Evolutionary conservation across 92 coral and sea anemone species (phyloP), one percentile per base, ranked within the genome.

Genomic region (Bergia puertoricense): DNA sequence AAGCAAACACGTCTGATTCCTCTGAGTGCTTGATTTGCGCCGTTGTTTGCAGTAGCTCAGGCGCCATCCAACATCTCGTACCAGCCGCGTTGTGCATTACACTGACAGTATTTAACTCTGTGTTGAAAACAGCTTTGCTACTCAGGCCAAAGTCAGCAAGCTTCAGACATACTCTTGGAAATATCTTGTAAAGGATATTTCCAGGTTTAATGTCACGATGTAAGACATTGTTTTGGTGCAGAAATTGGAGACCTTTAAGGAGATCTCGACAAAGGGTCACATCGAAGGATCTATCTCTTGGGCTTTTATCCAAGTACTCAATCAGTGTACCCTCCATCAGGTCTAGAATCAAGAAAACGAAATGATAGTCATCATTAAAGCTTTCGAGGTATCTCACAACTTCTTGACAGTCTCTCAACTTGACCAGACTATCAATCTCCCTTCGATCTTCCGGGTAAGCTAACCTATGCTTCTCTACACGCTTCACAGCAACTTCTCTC

Each of bases 191-290:
- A 30, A 30, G 30, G 30, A 30, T 30, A 30, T 30, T 30, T 30
- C 30, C 30, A 30, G 86, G 86, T 42, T 81, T 81, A 42, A 81
- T 41, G 36, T 81, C 74, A 8, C 86, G 86, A 57, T 81, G 86
- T 8, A 81, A 42, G 66, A 81, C 68, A 8, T 59, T 38, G 14
- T 56, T 57, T 22, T 81, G 4, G 30, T 30, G 30, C 30, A 30
- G 30, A 30, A 30, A 30, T 30, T 30, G 30, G 30, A 30, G 30
- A 30, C 86, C 86, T 7, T 22, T 16, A 2, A 81, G 14, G 38
- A 81, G 23, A 48, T 81, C 86, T 1, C 18, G 74, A 59, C 48
- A 40, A 71, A 85, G 88, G 16, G 22, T 18, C 16, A 77, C 59
- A 6, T 37, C 10, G 36, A 20, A 2, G 5, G 23, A 13, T 0